Conservation (phyloP, 2,797 vertebrate genomes). For the Erpetoichthys calabaricus region DNA sequence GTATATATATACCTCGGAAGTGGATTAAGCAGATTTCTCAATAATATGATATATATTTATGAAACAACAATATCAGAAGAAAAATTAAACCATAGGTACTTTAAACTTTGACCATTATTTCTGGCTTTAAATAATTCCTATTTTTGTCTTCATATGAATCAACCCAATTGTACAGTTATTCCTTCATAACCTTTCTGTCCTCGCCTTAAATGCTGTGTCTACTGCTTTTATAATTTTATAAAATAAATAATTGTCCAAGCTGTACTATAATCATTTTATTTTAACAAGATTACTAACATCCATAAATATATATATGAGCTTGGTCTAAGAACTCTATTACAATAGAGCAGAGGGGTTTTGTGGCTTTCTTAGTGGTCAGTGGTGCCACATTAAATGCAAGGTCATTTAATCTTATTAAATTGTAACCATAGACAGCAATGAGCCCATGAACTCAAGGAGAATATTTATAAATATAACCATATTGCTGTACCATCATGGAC, state of each 20-base stretch:
- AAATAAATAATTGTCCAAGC: no score
- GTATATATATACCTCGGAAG: neutral
- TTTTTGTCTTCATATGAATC: constrained; percentile 54
- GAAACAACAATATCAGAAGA: constrained; percentile 39
- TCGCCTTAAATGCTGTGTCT: no score
- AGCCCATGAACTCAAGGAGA: constrained; percentile 32
- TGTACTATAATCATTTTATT: no score
- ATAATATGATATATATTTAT: constrained; percentile 13
- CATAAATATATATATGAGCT: no score
- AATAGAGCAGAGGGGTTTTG: no score
- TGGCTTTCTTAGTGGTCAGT: no score
- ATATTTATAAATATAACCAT: constrained; percentile 24
- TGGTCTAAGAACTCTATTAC: no score
- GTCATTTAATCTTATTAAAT: constrained; percentile 46
- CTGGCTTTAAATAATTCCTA: constrained; percentile 40
- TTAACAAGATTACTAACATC: no score
- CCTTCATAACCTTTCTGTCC: constrained; percentile 13
- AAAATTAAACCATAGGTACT: constrained; percentile 69
- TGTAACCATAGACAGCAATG: constrained; percentile 31
- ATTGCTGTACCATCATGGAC: constrained; percentile 34
- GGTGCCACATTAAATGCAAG: constrained; percentile 35
- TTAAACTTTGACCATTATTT: constrained; percentile 54
- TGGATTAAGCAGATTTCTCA: constrained; percentile 8
- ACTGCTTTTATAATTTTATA: no score
- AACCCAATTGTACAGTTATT: constrained; percentile 53